These are phyloP conservation scores for Exocentrus adspersus DNA, from an alignment of 2,888 invertebrate species.

Conservation along the genomic window DNA sequence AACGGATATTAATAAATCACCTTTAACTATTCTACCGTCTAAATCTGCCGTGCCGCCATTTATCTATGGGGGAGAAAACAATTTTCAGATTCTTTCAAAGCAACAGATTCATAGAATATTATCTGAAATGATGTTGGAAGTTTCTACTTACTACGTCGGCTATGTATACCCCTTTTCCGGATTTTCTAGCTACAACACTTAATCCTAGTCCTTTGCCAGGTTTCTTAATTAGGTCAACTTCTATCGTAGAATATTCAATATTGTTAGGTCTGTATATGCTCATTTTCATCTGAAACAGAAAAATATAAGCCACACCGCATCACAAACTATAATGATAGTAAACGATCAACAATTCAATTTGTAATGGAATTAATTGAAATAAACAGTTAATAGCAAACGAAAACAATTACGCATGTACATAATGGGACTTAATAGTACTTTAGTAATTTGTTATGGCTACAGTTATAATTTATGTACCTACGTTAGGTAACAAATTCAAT, in stretches of 20 bases:
- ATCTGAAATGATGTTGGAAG: too few relatives aligned
- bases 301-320: background rate
- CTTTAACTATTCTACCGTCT: slow-evolving; percentile 90
- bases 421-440: too few relatives aligned
- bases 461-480: too few relatives aligned
- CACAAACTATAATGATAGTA: too few relatives aligned
- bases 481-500: too few relatives aligned
- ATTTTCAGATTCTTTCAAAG: too few relatives aligned
- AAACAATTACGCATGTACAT: too few relatives aligned
- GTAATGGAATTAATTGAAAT: background rate
- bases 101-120: too few relatives aligned
- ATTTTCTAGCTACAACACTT: slow-evolving; percentile 82
- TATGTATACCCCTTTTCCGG: slow-evolving; percentile 86
- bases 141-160: slow-evolving; percentile 85
- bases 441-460: too few relatives aligned
- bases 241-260: slow-evolving; percentile 75
- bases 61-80: slow-evolving; percentile 67
- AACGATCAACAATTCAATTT: too few relatives aligned
- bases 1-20: slow-evolving; percentile 89
- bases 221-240: slow-evolving; percentile 88
- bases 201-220: slow-evolving; percentile 89
- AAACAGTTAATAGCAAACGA: too few relatives aligned
- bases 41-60: slow-evolving; percentile 88
- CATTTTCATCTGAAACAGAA: slow-evolving; percentile 76
- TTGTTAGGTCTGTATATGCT: slow-evolving; percentile 82